Conservation (phyloP, 2,797 vertebrate genomes). For the Dermochelys coriacea region DNA sequence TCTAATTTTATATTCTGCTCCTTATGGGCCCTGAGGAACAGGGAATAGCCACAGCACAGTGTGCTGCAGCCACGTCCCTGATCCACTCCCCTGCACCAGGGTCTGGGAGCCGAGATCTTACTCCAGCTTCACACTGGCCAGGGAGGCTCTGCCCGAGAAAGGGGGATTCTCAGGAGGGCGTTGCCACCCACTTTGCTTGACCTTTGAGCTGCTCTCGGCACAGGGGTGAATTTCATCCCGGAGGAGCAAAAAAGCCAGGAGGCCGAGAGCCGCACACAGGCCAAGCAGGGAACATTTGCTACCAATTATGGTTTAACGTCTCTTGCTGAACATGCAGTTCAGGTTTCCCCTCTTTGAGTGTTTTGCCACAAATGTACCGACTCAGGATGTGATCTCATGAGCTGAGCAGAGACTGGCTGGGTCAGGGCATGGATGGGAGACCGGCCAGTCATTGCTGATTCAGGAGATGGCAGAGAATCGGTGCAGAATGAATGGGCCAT, state of each 20-base stretch:
- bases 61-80: background rate
- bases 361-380: background rate
- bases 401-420: background rate
- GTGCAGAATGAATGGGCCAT: background rate
- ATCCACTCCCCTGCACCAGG: background rate
- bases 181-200: background rate
- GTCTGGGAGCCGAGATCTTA: background rate
- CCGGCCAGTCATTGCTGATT: background rate
- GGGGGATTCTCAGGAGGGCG: background rate
- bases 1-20: background rate
- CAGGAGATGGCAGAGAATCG: background rate
- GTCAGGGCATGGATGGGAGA: background rate
- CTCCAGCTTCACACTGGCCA: background rate
- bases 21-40: background rate
- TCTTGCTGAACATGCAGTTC: constrained; percentile 29
- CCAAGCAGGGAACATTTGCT: constrained; percentile 17
- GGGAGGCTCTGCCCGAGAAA: background rate
- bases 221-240: background rate
- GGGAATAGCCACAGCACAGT: background rate
- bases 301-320: background rate
- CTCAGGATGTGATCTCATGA: constrained; percentile 32
- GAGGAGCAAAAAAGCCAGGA: background rate
- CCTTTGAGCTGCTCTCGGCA: background rate
- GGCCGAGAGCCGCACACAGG: background rate
- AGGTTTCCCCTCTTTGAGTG: background rate